Conservation (phyloP, 2,888 invertebrate genomes). For the Apamea sordens region DNA sequence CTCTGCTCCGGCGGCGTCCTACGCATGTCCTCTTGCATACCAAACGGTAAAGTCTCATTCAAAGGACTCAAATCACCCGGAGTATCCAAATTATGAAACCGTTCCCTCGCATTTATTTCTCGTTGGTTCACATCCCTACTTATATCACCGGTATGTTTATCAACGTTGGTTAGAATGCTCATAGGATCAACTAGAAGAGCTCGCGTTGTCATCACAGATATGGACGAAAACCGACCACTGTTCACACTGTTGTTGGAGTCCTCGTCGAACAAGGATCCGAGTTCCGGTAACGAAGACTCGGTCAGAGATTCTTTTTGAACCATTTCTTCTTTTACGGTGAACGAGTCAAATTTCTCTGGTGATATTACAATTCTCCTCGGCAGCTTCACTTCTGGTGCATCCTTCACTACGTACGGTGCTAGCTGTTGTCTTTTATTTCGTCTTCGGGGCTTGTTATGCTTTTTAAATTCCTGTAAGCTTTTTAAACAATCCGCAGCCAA, state of each 20-base stretch:
- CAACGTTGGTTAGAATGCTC: slow-evolving; percentile 56
- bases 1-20: slow-evolving; percentile 42
- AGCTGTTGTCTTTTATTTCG: slow-evolving; percentile 66
- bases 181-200: slow-evolving; percentile 66
- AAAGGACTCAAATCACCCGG: slow-evolving; percentile 11
- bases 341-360: slow-evolving; percentile 63
- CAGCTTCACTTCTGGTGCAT: slow-evolving; percentile 51
- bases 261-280: slow-evolving; percentile 70
- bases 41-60: slow-evolving; percentile 4
- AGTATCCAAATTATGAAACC: slow-evolving; percentile 74
- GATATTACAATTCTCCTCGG: slow-evolving; percentile 72
- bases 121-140: slow-evolving; percentile 67
- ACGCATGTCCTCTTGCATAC: slow-evolving; percentile 30
- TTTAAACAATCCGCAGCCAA: background rate
- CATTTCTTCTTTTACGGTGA: slow-evolving; percentile 21
- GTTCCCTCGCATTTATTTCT: slow-evolving; percentile 45
- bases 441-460: slow-evolving; percentile 34
- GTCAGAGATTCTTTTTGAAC: background rate
- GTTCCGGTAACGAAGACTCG: slow-evolving; percentile 46
- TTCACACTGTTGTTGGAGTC: slow-evolving; percentile 74
- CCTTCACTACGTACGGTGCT: slow-evolving; percentile 77
- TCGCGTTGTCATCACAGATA: slow-evolving; percentile 63
- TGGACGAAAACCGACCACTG: slow-evolving; percentile 69
- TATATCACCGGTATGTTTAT: slow-evolving; percentile 56
- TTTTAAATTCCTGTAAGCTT: slow-evolving; percentile 51